Percentiles rank a stretch among this genome's conserved stretches.
These are phyloP conservation scores for Apis dorsata DNA, from an alignment of 1,140 invertebrate species.

Conservation along the genomic window DNA sequence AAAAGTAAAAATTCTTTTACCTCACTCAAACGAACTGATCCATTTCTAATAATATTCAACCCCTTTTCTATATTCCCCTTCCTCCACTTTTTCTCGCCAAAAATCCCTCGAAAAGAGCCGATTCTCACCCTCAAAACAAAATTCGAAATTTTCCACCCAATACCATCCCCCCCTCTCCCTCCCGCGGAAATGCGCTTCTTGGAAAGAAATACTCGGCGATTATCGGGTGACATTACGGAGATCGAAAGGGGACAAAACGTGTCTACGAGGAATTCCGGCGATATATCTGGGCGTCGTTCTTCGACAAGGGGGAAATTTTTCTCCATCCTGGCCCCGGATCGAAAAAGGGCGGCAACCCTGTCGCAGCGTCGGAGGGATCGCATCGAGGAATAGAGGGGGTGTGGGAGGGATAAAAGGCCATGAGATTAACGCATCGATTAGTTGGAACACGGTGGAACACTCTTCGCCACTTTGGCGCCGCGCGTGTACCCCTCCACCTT, in stretches of 20 bases:
- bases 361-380: neutral
- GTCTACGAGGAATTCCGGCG: slow-evolving; percentile 45
- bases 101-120: neutral
- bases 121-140: no score
- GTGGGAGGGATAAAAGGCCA: slow-evolving; percentile 68
- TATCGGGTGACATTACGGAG: slow-evolving; percentile 11
- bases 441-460: slow-evolving; percentile 74
- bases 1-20: no score
- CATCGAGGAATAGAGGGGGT: slow-evolving; percentile 37
- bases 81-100: no score
- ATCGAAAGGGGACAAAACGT: neutral
- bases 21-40: no score
- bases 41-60: no score
- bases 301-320: slow-evolving; percentile 61
- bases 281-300: slow-evolving; percentile 54
- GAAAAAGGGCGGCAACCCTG: slow-evolving; percentile 52
- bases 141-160: neutral
- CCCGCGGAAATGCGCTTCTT: neutral
- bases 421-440: slow-evolving; percentile 77
- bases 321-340: slow-evolving; percentile 51
- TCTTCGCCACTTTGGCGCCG: slow-evolving; percentile 74
- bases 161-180: no score
- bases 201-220: neutral
- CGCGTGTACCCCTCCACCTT: slow-evolving; percentile 44
- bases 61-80: no score